Evolutionary conservation across 2,888 invertebrate species (phyloP).

Genomic region (Pristionchus japonicus): DNA sequence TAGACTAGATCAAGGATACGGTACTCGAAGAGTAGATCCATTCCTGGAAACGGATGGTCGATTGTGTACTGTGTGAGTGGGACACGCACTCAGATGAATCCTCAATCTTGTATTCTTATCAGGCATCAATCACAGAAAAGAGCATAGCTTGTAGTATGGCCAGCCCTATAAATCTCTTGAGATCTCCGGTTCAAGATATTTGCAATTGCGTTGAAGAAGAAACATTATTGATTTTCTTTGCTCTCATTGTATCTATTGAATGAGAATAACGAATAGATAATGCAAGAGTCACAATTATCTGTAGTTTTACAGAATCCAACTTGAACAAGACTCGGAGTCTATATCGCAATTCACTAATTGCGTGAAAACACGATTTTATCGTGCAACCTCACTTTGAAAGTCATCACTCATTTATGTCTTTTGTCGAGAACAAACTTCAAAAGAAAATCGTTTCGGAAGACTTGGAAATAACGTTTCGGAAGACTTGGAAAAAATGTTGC

Average conservation of each 20-base stretch:
- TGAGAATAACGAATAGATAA: not conserved
- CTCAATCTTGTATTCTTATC: no score
- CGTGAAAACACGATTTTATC: not conserved
- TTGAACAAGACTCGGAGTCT: no score
- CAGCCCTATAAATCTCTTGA: not conserved
- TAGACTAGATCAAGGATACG: no score
- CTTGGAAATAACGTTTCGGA: no score
- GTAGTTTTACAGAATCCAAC: not conserved
- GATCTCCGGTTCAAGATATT: not conserved
- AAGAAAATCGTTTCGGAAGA: not conserved
- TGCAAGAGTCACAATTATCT: not conserved
- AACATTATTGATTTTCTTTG: not conserved
- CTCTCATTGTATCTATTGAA: not conserved
- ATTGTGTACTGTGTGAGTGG: no score
- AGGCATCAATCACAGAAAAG: not conserved
- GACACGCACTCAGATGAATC: no score
- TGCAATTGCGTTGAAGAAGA: not conserved
- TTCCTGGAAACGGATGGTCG: no score
- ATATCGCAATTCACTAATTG: not conserved
- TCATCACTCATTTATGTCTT: not conserved
- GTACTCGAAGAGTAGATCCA: no score
- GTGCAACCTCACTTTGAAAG: not conserved
- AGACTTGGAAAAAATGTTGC: no score
- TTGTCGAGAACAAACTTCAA: not conserved
- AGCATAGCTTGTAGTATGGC: not conserved